Conservation (phyloP, 2,888 invertebrate species). For the Oasisia sp. region DNA sequence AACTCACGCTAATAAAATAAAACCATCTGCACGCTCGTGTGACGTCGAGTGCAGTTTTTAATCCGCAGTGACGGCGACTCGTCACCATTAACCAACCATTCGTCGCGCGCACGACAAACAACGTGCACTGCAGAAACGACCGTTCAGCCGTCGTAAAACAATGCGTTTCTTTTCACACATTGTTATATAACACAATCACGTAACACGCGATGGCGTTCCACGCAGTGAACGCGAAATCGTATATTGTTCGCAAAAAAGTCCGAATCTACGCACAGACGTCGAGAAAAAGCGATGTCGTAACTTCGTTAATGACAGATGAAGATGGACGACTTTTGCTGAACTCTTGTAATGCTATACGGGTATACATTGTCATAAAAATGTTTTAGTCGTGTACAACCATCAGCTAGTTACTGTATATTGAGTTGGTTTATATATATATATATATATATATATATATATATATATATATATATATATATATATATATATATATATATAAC, state of each 20-base stretch:
- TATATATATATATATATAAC: too few relatives aligned
- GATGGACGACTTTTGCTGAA: background rate
- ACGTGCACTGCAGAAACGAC: background rate
- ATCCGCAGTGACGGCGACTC: background rate
- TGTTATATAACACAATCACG: background rate
- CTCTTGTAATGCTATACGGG: background rate
- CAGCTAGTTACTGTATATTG: too few relatives aligned
- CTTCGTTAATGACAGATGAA: background rate
- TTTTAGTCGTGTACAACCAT: too few relatives aligned
- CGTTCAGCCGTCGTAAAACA: background rate
- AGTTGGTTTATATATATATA: too few relatives aligned
- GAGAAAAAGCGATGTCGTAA: background rate
- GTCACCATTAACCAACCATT: background rate
- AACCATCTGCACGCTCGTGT: background rate
- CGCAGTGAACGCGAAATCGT: background rate
- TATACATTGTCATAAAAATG: background rate
- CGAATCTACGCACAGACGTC: background rate
- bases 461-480: too few relatives aligned
- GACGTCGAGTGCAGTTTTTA: background rate
- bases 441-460: too few relatives aligned
- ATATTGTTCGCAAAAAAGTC: background rate
- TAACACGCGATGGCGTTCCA: background rate
- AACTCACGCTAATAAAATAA: slow-evolving; percentile 9
- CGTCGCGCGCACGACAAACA: background rate
- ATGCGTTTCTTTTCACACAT: background rate